Conservation (phyloP, 35 echinoderm and acorn worm genomes). For the Amphiura filiformis region DNA sequence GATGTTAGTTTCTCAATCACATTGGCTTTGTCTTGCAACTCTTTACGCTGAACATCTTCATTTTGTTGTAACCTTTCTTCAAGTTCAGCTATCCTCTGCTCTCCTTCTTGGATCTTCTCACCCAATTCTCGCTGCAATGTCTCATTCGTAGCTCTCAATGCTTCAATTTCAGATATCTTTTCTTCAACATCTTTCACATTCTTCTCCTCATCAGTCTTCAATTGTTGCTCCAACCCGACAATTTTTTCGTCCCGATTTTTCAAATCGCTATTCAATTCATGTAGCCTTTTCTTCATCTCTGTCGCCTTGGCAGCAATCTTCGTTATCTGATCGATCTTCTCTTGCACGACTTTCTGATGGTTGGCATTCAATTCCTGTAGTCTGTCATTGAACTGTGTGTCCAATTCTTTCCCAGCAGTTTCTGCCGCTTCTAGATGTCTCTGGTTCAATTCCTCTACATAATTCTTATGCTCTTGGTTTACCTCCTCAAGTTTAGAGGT, state of each 20-base stretch:
- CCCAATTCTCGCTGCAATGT: conserved; percentile 36
- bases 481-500: conserved; percentile 63
- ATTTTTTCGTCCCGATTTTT: conserved; percentile 53
- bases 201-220: not conserved
- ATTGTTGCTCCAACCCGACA: conserved; percentile 31
- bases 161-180: conserved; percentile 18
- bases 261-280: conserved; percentile 54
- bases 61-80: conserved; percentile 35
- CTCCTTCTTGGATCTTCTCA: conserved; percentile 57
- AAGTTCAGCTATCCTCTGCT: conserved; percentile 15
- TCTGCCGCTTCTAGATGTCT: conserved; percentile 70
- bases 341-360: conserved; percentile 74
- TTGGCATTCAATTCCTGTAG: conserved; percentile 71
- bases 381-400: conserved; percentile 40
- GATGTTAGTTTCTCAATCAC: conserved; percentile 49
- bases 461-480: conserved; percentile 64
- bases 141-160: not conserved
- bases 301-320: conserved; percentile 62
- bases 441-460: conserved; percentile 68
- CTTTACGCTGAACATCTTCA: conserved; percentile 33
- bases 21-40: conserved; percentile 47
- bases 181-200: conserved; percentile 7
- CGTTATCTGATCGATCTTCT: conserved; percentile 89
- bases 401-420: conserved; percentile 45
- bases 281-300: conserved; percentile 75